Evolutionary conservation across 1,140 invertebrate species (phyloP).

Genomic region (Littorina saxatilis): DNA sequence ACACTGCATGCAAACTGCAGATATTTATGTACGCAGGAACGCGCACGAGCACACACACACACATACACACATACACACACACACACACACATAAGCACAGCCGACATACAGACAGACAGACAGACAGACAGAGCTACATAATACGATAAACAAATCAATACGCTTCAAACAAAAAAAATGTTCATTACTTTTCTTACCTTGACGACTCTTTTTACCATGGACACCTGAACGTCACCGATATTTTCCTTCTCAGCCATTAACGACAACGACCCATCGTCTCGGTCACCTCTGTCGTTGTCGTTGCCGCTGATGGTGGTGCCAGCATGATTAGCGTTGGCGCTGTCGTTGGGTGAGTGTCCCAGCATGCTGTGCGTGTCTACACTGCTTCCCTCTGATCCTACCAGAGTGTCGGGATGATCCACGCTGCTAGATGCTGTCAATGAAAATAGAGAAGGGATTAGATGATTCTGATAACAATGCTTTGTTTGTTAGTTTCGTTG

Average conservation of each 20-base stretch:
- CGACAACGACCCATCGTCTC: not conserved
- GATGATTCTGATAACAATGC: no score
- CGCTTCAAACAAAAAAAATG: no score
- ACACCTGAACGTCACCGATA: not conserved
- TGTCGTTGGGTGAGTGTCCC: no score
- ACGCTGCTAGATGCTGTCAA: no score
- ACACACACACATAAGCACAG: not conserved
- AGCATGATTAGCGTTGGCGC: not conserved
- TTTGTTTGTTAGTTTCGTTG: no score
- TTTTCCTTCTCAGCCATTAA: no score
- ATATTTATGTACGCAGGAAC: not conserved
- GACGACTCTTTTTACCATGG: not conserved
- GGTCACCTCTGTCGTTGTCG: not conserved
- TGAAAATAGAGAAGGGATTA: no score
- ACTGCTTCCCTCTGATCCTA: slow-evolving; percentile 6
- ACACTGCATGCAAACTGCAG: not conserved
- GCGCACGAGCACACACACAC: not conserved
- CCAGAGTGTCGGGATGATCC: no score
- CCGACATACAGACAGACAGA: not conserved
- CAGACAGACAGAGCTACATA: not conserved
- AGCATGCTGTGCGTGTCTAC: not conserved
- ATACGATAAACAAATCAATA: not conserved
- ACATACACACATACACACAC: not conserved
- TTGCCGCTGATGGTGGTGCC: not conserved
- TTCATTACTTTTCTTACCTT: no score